Conservation (phyloP, 2,888 invertebrate genomes). For the Caenorhabditis uteleia region DNA sequence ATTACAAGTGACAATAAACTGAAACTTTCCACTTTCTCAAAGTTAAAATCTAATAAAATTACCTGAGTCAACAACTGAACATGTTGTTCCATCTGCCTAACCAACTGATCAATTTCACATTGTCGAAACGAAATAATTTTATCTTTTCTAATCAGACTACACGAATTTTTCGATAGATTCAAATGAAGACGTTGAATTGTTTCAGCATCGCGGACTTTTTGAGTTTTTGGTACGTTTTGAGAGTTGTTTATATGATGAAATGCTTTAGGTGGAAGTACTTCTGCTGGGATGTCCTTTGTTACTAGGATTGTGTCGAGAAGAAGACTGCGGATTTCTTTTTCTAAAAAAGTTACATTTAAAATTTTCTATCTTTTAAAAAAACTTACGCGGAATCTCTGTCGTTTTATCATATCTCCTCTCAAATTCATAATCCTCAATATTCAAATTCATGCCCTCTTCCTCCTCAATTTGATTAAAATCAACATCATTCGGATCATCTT, state of each 20-base stretch:
- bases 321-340: slow-evolving; percentile 17
- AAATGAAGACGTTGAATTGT: neutral
- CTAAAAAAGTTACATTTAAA: too few relatives aligned
- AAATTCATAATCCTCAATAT: slow-evolving; percentile 27
- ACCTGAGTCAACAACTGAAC: slow-evolving; percentile 30
- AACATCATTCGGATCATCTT: slow-evolving; percentile 32
- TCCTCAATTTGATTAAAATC: slow-evolving; percentile 28
- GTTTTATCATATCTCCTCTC: slow-evolving; percentile 30
- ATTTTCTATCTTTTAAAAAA: neutral
- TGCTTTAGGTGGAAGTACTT: slow-evolving; percentile 17
- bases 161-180: slow-evolving; percentile 5
- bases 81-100: slow-evolving; percentile 27
- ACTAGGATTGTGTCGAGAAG: slow-evolving; percentile 30
- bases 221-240: neutral
- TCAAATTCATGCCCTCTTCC: slow-evolving; percentile 6
- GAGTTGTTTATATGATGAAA: slow-evolving; percentile 2
- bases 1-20: slow-evolving; percentile 24
- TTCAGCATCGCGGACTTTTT: neutral
- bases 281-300: slow-evolving; percentile 26
- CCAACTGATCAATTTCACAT: slow-evolving; percentile 10
- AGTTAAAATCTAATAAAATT: neutral
- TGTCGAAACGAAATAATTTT: slow-evolving; percentile 9
- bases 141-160: slow-evolving; percentile 6
- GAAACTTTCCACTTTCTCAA: neutral
- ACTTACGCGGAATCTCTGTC: slow-evolving; percentile 22